These are phyloP conservation scores for Resseliella maxima DNA, from an alignment of 2,888 invertebrate species.

Conservation along the genomic window DNA sequence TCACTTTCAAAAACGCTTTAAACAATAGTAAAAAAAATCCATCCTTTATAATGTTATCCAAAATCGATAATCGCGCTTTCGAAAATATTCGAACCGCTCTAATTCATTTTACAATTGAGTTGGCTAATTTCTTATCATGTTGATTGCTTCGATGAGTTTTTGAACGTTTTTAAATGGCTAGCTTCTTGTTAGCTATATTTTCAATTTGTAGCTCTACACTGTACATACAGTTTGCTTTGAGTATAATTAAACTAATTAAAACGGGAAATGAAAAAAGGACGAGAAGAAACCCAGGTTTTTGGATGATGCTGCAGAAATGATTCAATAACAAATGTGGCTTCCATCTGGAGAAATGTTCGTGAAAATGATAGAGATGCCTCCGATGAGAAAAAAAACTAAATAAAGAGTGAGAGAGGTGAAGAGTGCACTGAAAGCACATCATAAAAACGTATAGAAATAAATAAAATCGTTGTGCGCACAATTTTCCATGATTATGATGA, in stretches of 20 bases:
- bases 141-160: not conserved
- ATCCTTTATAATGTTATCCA: not conserved
- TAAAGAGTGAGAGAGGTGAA: not conserved
- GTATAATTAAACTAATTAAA: slow-evolving; percentile 27
- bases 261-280: not conserved
- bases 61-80: not conserved
- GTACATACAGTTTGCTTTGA: not conserved
- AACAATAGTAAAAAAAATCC: not conserved
- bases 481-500: not conserved
- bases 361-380: not conserved
- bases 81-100: not conserved
- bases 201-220: not conserved
- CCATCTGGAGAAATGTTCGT: not conserved
- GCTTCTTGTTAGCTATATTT: not conserved
- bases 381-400: too few relatives aligned
- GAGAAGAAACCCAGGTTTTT: not conserved
- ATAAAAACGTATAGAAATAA: not conserved
- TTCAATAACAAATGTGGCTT: not conserved
- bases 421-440: not conserved
- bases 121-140: not conserved
- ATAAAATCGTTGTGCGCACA: slow-evolving; percentile 4
- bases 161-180: not conserved
- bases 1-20: too few relatives aligned
- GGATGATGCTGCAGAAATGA: slow-evolving; percentile 8
- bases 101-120: not conserved